These are phyloP conservation scores for Gephyroberyx darwinii DNA, from an alignment of 2,797 vertebrate genomes.

Conservation along the genomic window DNA sequence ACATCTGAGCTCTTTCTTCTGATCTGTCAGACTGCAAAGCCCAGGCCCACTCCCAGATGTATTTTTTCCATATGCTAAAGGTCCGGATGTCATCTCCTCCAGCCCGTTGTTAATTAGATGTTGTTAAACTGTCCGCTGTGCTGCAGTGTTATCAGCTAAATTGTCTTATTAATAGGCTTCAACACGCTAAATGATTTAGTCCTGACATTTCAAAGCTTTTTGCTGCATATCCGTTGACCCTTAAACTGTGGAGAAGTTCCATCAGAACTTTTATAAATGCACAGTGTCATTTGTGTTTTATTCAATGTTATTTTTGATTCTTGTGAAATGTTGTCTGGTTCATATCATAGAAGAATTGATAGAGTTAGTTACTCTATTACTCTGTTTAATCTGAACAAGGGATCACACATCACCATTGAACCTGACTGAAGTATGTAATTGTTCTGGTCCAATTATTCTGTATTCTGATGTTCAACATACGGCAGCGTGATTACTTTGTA, in stretches of 20 bases:
- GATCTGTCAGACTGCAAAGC: constrained; percentile 33
- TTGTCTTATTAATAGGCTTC: constrained; percentile 70
- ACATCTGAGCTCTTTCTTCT: constrained; percentile 33
- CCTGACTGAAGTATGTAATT: no score
- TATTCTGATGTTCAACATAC: no score
- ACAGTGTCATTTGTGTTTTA: not conserved
- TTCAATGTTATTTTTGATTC: not conserved
- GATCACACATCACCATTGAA: no score
- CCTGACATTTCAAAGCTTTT: constrained; percentile 42
- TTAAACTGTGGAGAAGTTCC: constrained; percentile 2
- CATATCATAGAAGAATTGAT: no score
- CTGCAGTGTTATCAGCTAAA: constrained; percentile 66
- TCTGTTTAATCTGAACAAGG: no score
- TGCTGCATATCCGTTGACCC: not conserved
- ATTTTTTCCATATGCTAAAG: constrained; percentile 40
- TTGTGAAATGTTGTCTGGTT: not conserved
- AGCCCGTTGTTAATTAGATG: constrained; percentile 75
- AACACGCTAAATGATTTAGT: constrained; percentile 51
- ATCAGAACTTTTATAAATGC: not conserved
- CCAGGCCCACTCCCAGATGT: constrained; percentile 12
- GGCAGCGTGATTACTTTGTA: no score
- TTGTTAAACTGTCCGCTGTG: constrained; percentile 69
- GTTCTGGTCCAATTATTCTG: no score
- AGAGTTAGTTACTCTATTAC: no score
- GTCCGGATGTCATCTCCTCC: constrained; percentile 66